These are phyloP conservation scores for Lagocephalus sceleratus DNA, from an alignment of 2,797 vertebrate genomes.

Conservation along the genomic window DNA sequence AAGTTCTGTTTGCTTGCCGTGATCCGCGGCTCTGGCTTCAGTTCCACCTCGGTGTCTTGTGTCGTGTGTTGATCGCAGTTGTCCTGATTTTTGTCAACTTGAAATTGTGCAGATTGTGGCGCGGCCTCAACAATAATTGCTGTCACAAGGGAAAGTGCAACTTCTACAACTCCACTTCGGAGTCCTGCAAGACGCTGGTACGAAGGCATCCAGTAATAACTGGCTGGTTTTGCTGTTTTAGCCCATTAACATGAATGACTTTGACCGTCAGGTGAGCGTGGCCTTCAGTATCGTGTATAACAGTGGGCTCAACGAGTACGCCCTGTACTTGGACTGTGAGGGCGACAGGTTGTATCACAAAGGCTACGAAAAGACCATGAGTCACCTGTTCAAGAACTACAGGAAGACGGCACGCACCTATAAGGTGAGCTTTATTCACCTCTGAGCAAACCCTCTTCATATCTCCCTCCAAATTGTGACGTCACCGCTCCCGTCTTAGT, in stretches of 20 bases:
- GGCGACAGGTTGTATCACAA: slow-evolving; percentile 39
- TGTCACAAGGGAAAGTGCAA: slow-evolving; percentile 70
- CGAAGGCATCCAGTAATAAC: neutral
- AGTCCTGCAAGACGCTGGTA: slow-evolving; percentile 60
- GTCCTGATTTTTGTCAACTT: neutral
- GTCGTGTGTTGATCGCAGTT: neutral
- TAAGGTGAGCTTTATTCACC: slow-evolving; percentile 39
- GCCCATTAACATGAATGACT: neutral
- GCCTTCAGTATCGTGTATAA: slow-evolving; percentile 69
- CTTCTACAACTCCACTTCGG: slow-evolving; percentile 68
- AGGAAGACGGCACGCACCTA: slow-evolving; percentile 25
- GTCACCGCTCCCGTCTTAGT: slow-evolving; percentile 11
- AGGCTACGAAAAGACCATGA: slow-evolving; percentile 65
- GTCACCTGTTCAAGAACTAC: slow-evolving; percentile 66
- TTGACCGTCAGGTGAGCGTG: slow-evolving; percentile 52
- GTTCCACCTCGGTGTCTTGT: no score
- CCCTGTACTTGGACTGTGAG: slow-evolving; percentile 77
- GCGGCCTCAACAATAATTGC: slow-evolving; percentile 72
- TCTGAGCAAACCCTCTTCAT: neutral
- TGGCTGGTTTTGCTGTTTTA: neutral
- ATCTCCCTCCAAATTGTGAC: fast-evolving
- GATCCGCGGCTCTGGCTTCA: no score
- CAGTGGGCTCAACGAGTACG: slow-evolving; percentile 74
- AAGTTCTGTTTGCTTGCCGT: no score
- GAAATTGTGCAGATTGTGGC: slow-evolving; percentile 70